Evolutionary conservation across 2,888 invertebrate genomes (phyloP), one percentile per base, ranked within the genome.

Genomic region (Acleris emargana): DNA sequence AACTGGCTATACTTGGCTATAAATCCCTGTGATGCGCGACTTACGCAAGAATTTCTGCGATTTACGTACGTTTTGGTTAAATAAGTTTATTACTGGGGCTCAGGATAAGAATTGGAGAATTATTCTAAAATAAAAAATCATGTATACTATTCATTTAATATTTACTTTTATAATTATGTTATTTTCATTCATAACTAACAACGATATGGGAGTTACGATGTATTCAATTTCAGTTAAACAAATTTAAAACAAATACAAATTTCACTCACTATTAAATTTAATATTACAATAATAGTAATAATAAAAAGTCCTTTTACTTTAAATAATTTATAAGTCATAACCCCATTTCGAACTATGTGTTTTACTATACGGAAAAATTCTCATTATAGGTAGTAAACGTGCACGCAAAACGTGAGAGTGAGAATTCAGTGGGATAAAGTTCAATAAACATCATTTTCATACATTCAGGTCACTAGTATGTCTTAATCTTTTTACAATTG

Each of bases 121-220:
- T 64, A 66, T 3, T 43, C 66, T 78, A 74, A 88, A 91, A 90
- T 87, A 86, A 91, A 91, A 90, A 86, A 76, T 82, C 84, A 86
- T 81, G 77, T 76, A 78, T 89, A 91, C 91, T 92, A 92, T 90
- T 91, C 90, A 91, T 91, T 91, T 91, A 91, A 92, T 92, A 90
- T 91, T 91, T 92, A 92, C 91, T 91, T 91, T 92, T 91, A 92
- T 92, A 91, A 92, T 91, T 89, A 91, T 91, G 92, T 92, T 92
- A 92, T 91, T 91, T 89, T 90, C 91, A 91, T 92, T 91, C 92
- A 91, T 92, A 91, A 92, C 92, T 92, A 92, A 92, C 91, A 92
- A 92, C 92, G 92, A 92, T 92, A 92, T 91, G 92, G 88, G 91
- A 91, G 92, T 92, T 92, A 92, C 87, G 88, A 91, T 90, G 88